A percentile compares a stretch with the other conserved stretches of the same genome.
Evolutionary conservation across 2,888 invertebrate species (phyloP).

Genomic region (Parnassius orleans): DNA sequence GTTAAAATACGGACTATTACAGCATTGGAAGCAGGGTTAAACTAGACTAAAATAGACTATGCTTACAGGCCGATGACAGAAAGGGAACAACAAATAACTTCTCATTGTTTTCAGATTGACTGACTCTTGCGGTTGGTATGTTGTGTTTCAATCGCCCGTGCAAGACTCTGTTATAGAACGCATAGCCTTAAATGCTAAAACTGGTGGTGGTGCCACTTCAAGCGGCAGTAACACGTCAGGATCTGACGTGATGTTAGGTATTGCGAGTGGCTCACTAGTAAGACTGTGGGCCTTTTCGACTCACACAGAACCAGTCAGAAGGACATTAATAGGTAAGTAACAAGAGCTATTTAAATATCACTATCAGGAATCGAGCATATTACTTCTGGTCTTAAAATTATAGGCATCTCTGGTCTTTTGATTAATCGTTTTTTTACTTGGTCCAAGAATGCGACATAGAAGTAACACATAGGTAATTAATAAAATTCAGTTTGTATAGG

Average conservation of each 20-base stretch:
- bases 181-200: conserved; percentile 91
- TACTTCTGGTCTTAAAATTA: no score
- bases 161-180: conserved; percentile 94
- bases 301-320: conserved; percentile 71
- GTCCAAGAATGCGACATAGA: no score
- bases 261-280: conserved; percentile 71
- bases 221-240: conserved; percentile 61
- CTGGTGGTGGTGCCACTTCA: conserved; percentile 59
- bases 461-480: no score
- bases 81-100: neutral
- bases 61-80: no score
- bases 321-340: conserved; percentile 70
- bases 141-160: conserved; percentile 95
- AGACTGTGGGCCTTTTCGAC: conserved; percentile 75
- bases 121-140: conserved; percentile 98
- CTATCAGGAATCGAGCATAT: no score
- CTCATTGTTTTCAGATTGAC: conserved; percentile 83
- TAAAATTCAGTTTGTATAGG: no score
- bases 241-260: conserved; percentile 74
- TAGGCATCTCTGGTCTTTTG: no score
- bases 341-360: no score
- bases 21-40: no score
- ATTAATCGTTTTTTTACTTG: no score
- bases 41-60: no score
- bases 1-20: no score